Conservation (phyloP, 1,140 invertebrate species). For the Chironomus striatipennis region DNA sequence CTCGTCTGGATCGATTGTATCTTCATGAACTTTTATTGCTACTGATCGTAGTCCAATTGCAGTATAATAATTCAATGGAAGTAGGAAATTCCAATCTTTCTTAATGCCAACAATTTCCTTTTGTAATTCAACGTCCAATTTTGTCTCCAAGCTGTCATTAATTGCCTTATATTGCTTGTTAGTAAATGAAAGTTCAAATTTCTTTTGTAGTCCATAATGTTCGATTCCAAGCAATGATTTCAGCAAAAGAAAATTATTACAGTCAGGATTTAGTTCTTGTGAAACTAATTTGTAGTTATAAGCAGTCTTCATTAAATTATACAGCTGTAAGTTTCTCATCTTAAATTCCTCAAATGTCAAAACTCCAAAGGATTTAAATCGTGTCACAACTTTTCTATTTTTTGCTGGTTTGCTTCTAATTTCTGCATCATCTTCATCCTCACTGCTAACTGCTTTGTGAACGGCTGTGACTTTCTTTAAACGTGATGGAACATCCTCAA, state of each 20-base stretch:
- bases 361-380: neutral
- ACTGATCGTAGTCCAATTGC: neutral
- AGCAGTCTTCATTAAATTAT: neutral
- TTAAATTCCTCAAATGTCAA: neutral
- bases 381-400: neutral
- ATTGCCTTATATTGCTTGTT: neutral
- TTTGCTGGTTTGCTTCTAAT: neutral
- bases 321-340: neutral
- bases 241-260: neutral
- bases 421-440: neutral
- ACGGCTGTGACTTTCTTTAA: neutral
- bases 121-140: neutral
- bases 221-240: neutral
- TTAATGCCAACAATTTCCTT: neutral
- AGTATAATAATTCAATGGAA: neutral
- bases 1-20: neutral
- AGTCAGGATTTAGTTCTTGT: neutral
- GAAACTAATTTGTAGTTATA: neutral
- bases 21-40: neutral
- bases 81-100: neutral
- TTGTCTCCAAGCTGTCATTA: neutral
- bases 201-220: neutral
- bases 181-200: neutral
- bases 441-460: neutral
- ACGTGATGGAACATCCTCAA: constrained; percentile 33